Evolutionary conservation across 2,888 invertebrate genomes (phyloP).

Genomic region (Troides oblongomaculatus): DNA sequence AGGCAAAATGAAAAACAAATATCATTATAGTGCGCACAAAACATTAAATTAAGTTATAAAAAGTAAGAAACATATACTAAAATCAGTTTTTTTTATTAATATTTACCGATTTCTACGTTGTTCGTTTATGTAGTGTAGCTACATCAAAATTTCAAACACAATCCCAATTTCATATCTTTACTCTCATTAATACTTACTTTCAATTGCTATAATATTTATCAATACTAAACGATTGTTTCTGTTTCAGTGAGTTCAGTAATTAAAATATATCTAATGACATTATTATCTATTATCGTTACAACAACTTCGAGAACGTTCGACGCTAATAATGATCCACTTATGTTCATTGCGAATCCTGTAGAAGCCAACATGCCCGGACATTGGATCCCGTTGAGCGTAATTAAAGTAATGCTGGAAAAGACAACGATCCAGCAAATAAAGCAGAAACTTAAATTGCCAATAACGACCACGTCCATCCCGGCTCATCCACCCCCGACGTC

Average conservation of each 20-base stretch:
- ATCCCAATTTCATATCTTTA: too few species aligned
- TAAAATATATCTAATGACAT: slow-evolving; percentile 14
- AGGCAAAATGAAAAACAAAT: slow-evolving; percentile 24
- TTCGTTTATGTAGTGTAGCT: too few species aligned
- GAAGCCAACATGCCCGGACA: slow-evolving; percentile 56
- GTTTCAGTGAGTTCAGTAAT: slow-evolving; percentile 25
- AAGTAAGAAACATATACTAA: slow-evolving; percentile 15
- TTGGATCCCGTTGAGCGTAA: slow-evolving; percentile 52
- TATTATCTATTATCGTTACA: background rate
- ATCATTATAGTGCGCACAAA: slow-evolving; percentile 2
- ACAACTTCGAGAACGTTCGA: slow-evolving; percentile 30
- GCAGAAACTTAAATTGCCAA: background rate
- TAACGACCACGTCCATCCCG: background rate
- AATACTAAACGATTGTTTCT: background rate
- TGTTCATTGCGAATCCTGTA: slow-evolving; percentile 54
- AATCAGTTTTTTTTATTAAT: background rate
- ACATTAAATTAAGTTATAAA: slow-evolving; percentile 14
- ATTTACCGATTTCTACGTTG: background rate
- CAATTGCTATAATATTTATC: too few species aligned
- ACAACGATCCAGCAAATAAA: background rate
- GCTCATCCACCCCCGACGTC: slow-evolving; percentile 4
- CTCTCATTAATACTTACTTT: too few species aligned
- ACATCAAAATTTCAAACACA: too few species aligned
- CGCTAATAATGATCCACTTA: slow-evolving; percentile 40
- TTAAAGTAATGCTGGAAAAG: slow-evolving; percentile 41